Conservation (phyloP, 2,797 vertebrate species). For the Lutjanus campechanus region DNA sequence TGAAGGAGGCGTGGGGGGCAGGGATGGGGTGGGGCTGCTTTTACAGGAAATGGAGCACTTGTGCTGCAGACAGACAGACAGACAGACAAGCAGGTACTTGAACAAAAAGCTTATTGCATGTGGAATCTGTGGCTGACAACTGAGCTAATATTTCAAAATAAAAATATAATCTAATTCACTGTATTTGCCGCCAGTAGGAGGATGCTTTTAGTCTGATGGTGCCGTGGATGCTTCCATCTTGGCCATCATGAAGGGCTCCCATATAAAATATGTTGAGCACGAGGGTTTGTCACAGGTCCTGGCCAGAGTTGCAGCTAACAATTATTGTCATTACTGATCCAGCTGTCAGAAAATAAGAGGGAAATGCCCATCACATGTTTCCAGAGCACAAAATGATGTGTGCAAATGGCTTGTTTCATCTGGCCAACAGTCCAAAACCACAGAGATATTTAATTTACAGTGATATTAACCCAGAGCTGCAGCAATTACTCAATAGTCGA, state of each 20-base stretch:
- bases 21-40: slow-evolving; percentile 52
- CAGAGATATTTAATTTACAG: slow-evolving; percentile 7
- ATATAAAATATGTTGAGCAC: slow-evolving; percentile 14
- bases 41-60: slow-evolving; percentile 45
- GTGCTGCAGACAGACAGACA: slow-evolving; percentile 37
- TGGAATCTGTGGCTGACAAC: slow-evolving; percentile 46
- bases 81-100: slow-evolving; percentile 32
- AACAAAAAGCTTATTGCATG: slow-evolving; percentile 57
- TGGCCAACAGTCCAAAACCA: too few relatives aligned
- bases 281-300: slow-evolving; percentile 10
- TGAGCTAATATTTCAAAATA: slow-evolving; percentile 40
- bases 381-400: neutral
- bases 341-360: slow-evolving; percentile 10
- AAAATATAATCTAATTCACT: slow-evolving; percentile 30
- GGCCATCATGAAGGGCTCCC: slow-evolving; percentile 11
- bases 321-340: slow-evolving; percentile 15
- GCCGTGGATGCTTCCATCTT: slow-evolving; percentile 24
- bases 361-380: slow-evolving; percentile 15
- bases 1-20: slow-evolving; percentile 35
- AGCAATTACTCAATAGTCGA: too few relatives aligned
- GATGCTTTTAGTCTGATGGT: slow-evolving; percentile 47
- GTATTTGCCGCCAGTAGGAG: slow-evolving; percentile 18
- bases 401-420: slow-evolving; percentile 4
- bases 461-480: too few relatives aligned
- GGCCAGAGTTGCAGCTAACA: slow-evolving; percentile 2